Conservation (phyloP, 2,888 invertebrate species). For the Dorcus parallelipipedus region DNA sequence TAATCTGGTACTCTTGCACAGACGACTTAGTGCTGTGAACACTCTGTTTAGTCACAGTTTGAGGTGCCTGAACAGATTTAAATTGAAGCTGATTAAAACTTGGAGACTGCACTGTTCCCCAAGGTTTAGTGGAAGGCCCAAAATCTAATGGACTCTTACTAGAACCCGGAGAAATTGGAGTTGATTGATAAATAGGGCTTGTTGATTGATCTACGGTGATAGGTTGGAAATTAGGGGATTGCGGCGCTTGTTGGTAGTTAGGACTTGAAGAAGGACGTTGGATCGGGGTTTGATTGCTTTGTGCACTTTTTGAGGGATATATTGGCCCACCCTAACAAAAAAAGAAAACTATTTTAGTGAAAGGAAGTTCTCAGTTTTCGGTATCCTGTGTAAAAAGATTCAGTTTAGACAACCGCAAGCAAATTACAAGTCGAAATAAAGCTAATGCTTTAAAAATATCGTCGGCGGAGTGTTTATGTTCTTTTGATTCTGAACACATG, state of each 20-base stretch:
- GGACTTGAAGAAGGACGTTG: constrained; percentile 10
- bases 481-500: too few species aligned
- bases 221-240: constrained; percentile 6
- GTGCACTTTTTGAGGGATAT: constrained; percentile 36
- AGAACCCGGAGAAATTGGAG: constrained; percentile 18
- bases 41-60: constrained; percentile 1
- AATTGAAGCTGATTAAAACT: constrained; percentile 8
- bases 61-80: constrained; percentile 15
- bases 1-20: background rate
- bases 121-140: constrained; percentile 14
- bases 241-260: constrained; percentile 11
- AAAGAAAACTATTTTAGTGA: constrained; percentile 24
- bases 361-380: background rate
- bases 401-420: too few species aligned
- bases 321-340: constrained; percentile 44
- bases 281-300: constrained; percentile 22
- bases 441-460: too few species aligned
- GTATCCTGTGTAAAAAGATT: too few species aligned
- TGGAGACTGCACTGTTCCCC: constrained; percentile 9
- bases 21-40: background rate
- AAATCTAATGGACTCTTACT: constrained; percentile 14
- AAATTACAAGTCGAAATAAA: too few species aligned
- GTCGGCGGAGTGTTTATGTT: too few species aligned
- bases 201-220: background rate
- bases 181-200: constrained; percentile 12